Evolutionary conservation across 2,797 vertebrate genomes (phyloP), one percentile per base, ranked within the genome.

Genomic region (Alauda arvensis): DNA sequence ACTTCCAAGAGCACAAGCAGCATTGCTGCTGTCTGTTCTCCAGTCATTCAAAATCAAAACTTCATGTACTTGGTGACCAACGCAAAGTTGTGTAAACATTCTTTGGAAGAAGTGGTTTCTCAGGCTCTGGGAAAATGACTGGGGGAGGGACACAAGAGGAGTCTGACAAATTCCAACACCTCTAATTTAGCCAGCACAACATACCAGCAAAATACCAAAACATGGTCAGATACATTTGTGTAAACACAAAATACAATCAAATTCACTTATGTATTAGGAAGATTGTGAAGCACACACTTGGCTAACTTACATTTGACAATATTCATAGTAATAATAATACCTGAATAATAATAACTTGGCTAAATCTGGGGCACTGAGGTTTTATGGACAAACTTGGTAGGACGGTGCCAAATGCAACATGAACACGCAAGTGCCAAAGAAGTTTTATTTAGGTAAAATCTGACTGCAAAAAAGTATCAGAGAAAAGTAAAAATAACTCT

Each of bases 271-370:
- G 46, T 66, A 57, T 26, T 42, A 87, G 65, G 62, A 88, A 88
- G 57, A 49, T 39, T 60, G 45, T 33, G 55, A 90, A 85, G 81
- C 39, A 93, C 3, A 5, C 69, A 69, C 46, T 91, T 53, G 39
- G 81, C 87, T 84, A 68, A 59, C 79, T 89, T 66, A 85, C 6
- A 67, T 78, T 90, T 87, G 63, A 94, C 85, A 91, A 69, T 43
- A 93, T 92, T 67, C 31, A 17, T 6, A 24, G 76, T 37, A 92
- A 92, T 80, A 92, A 96, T 66, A 93, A 96, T 91, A 93, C 82
- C 66, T 85, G 83, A 93, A 90, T 76, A 88, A 76, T 69, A 92
- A 87, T n/a, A 92, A 91, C 71, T 89, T 92, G 94, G 87, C 89
- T 95, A 83, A 83, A 90, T 65, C 31, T 34, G 46, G 40, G 59